Base-by-base conservation (phyloP, 92 coral and sea anemone species). In the Plumapathes pennacea region DNA sequence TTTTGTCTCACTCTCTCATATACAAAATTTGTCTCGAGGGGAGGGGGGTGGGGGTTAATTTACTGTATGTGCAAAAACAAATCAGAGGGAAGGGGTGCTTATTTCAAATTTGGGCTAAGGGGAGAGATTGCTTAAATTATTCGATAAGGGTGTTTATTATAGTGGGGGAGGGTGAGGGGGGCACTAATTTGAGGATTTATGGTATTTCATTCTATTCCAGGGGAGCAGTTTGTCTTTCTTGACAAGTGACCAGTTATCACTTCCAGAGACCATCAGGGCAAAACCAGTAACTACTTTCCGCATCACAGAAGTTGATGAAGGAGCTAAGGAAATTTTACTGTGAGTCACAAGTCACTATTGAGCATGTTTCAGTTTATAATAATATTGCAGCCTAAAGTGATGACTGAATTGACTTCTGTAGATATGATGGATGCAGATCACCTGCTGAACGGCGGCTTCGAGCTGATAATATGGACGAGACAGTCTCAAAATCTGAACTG, bases 261-360 rank as follows among this genome's bases (percentile, higher is more conserved):
- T 94, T 32, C 99, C 99, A 3, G 89, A 94, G 57, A 88, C 74
- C 41, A 40, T 94, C 57, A 72, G 82, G 34, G 66, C 76, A 37
- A 76, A 65, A 29, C 83, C 87, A 32, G 76, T 77, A 23, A 94
- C 84, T 27, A 80, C 85, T 27, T 85, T 94, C 44, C 74, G 99
- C 44, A 67, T 94, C 36, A 88, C 90, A 40, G 96, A 94, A 22
- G 77, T 94, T 25, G 99, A 94, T 53, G 90, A 84, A 44, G 87
- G 72, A 19, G 78, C 94, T 3, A 89, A 77, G 57, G 83, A 94
- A 37, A 59, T 69, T 30, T 68, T 88, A 24, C 57, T 86, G 99
- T 94, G 81, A 80, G 96, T 71, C 3, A 24, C 15, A 9, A n/a
- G n/a, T n/a, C n/a, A n/a, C n/a, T n/a, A n/a, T n/a, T n/a, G n/a